phyloP scores from a whole-genome alignment of 2,797 vertebrate genomes.

The Darevskia nairensis region DNA sequence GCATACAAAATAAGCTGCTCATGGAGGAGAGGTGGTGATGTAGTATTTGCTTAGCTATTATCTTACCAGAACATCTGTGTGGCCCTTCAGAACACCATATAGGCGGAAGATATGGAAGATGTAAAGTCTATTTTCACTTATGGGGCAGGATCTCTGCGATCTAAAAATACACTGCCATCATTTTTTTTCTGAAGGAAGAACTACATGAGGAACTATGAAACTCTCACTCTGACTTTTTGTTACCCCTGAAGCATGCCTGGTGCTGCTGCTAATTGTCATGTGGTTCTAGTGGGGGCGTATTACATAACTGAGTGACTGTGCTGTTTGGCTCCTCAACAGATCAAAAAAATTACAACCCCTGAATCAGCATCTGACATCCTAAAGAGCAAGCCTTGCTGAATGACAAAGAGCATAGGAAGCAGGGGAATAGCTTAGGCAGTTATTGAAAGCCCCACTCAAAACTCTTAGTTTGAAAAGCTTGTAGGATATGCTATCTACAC shows the following conservation, averaged over 20 bases:
- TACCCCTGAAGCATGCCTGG: slow-evolving; percentile 65
- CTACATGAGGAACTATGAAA: slow-evolving; percentile 68
- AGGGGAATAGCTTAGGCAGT: neutral
- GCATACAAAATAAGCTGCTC: neutral
- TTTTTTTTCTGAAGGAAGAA: slow-evolving; percentile 51
- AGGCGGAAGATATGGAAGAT: neutral
- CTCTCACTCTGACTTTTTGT: slow-evolving; percentile 65
- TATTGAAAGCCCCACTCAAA: neutral
- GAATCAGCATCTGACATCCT: slow-evolving; percentile 38
- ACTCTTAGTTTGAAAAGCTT: neutral
- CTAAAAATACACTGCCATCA: neutral
- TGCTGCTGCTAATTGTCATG: slow-evolving; percentile 77
- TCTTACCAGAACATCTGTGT: neutral
- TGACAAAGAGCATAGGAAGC: neutral
- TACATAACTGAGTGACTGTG: slow-evolving; percentile 84
- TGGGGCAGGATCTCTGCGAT: neutral
- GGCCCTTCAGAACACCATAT: too few relatives aligned
- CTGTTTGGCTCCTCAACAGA: slow-evolving; percentile 73
- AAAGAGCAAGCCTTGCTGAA: neutral
- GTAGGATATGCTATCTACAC: neutral
- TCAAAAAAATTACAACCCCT: slow-evolving; percentile 37
- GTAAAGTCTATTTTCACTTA: neutral
- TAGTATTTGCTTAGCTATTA: neutral
- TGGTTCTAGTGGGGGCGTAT: slow-evolving; percentile 76
- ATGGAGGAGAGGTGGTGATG: too few relatives aligned